These are phyloP conservation scores for Blennius ocellaris DNA, from an alignment of 2,113 vertebrate genomes.

Conservation along the genomic window DNA sequence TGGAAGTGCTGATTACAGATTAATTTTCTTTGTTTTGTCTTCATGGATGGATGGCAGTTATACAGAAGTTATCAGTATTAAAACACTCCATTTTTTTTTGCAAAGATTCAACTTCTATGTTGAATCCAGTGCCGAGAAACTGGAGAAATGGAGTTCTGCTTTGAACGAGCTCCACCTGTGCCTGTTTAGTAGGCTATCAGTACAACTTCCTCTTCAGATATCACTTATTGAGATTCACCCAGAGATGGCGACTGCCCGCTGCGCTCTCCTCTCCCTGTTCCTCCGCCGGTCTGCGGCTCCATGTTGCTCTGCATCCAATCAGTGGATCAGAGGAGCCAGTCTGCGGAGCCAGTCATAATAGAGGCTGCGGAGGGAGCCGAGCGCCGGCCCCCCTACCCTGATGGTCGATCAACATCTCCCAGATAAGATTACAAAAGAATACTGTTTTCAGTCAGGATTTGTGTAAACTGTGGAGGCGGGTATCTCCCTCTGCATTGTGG, in stretches of 20 bases:
- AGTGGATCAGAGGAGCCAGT: conserved; percentile 85
- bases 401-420: conserved; percentile 79
- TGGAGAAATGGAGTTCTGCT: not conserved
- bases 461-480: conserved; percentile 82
- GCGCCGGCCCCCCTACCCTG: conserved; percentile 33
- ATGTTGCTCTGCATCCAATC: conserved; percentile 75
- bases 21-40: too few relatives aligned
- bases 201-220: conserved; percentile 56
- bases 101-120: too few relatives aligned
- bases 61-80: too few relatives aligned
- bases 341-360: conserved; percentile 85
- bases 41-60: too few relatives aligned
- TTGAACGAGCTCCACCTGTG: conserved; percentile 64
- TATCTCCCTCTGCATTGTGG: conserved; percentile 55
- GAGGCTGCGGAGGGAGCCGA: conserved; percentile 67
- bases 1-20: too few relatives aligned
- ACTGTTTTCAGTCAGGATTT: conserved; percentile 82
- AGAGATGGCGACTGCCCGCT: conserved; percentile 71
- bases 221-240: conserved; percentile 67
- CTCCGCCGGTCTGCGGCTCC: conserved; percentile 61
- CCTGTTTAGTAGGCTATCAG: conserved; percentile 61
- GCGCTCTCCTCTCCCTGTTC: conserved; percentile 14
- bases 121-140: not conserved
- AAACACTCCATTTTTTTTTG: too few relatives aligned
- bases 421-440: conserved; percentile 85